These are phyloP conservation scores for Globicephala melas DNA, from an alignment of 2,113 vertebrate species.

Conservation along the genomic window DNA sequence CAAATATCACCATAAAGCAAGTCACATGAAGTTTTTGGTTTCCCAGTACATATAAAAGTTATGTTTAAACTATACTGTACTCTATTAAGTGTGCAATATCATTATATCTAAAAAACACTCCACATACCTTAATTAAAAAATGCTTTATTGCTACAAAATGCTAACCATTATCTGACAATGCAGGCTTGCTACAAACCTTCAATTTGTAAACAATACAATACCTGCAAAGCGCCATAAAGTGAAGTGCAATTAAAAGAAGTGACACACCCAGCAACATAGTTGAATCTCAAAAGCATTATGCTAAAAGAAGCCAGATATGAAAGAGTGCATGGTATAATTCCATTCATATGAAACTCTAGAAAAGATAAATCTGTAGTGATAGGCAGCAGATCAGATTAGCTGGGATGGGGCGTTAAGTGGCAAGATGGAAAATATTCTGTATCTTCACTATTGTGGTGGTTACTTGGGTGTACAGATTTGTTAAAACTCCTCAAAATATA, in stretches of 20 bases:
- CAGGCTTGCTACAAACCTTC: not conserved
- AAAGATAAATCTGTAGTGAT: not conserved
- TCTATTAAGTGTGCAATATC: not conserved
- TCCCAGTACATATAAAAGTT: not conserved
- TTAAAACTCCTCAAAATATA: not conserved
- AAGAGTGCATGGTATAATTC: not conserved
- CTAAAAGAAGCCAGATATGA: not conserved
- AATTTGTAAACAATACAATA: not conserved
- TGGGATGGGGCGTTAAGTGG: not conserved
- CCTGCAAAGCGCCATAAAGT: not conserved
- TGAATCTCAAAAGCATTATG: not conserved
- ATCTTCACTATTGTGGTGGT: not conserved
- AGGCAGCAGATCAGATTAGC: not conserved
- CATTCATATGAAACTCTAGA: not conserved
- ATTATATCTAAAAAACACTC: not conserved
- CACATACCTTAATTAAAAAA: not conserved
- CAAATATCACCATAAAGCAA: not conserved
- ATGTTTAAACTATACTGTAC: not conserved
- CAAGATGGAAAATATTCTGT: not conserved
- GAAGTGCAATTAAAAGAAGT: not conserved
- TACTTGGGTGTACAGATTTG: not conserved
- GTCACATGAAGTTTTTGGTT: not conserved
- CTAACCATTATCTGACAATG: no score
- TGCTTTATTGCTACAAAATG: not conserved
- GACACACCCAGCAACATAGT: not conserved